Evolutionary conservation across 2,113 vertebrate species (phyloP), one percentile per base, ranked within the genome.

Genomic region (Phycodurus eques): DNA sequence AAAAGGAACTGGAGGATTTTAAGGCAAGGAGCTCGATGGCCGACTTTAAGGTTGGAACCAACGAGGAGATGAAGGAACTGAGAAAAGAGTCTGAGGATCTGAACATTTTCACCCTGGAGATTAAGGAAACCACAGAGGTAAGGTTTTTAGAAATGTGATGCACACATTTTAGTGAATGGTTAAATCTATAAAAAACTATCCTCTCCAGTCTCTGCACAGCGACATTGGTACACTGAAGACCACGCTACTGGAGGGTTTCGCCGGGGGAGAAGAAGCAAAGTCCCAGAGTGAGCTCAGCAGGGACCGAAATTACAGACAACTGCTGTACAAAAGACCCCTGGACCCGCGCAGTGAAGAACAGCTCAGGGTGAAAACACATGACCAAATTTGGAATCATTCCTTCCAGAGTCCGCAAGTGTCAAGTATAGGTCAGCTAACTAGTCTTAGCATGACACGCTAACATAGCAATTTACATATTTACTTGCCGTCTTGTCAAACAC

Each of bases 41-140:
- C 1, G 93, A 92, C 80, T 96, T 97, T 80, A 93, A 92, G 0
- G 94, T 98, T 47, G 98, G 97, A 62, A 92, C 87, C 4, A 44
- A 70, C 0, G 95, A 96, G 14, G 94, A 98, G 87, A 95, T 97
- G 96, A 95, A 91, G 87, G 80, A 85, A 51, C 77, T 99, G 71
- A 89, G 94, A 64, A 94, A 90, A 0, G 95, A 96, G 22, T 94
- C 95, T 0, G 93, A 95, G 1, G 91, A 95, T 69, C 86, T 98
- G 20, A 93, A 96, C 67, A 77, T 92, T 72, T 99, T 98, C 77
- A 93, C 96, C 8, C 78, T 95, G 85, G 95, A 98, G 85, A 98
- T 99, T 49, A 98, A 95, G 72, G 97, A 98, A 85, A 95, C 95
- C 31, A 98, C 96, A 0, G 96, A 99, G 95, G 98, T 98, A 76